Percentiles rank a stretch among this genome's conserved stretches.
Conservation (phyloP, 1,140 invertebrate species). For the Aphaenogaster rudis region DNA sequence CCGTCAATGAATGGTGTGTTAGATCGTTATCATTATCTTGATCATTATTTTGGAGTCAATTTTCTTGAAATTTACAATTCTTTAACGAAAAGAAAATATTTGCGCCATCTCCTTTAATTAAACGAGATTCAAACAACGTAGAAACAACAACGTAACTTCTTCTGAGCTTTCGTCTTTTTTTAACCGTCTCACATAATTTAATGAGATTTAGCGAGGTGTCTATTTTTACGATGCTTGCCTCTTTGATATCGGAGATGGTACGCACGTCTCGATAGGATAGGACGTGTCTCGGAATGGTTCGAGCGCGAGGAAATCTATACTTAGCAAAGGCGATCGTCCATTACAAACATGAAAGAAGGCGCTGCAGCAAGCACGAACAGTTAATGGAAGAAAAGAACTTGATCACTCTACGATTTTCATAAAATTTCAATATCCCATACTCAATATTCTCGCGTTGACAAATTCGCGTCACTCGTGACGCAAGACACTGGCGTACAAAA, state of each 20-base stretch:
- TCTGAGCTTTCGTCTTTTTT: not conserved
- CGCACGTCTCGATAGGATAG: conserved; percentile 61
- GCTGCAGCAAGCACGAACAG: not conserved
- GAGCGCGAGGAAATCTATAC: conserved; percentile 78
- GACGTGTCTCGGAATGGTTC: conserved; percentile 80
- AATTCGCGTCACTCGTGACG: not conserved
- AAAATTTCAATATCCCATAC: not conserved
- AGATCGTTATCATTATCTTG: not conserved
- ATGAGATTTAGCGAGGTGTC: conserved; percentile 66
- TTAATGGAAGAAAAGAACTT: not conserved
- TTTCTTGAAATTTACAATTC: not conserved
- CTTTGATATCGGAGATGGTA: conserved; percentile 77
- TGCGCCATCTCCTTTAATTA: not conserved
- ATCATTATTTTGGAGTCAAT: not conserved
- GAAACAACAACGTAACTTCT: not conserved
- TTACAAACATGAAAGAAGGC: conserved; percentile 78
- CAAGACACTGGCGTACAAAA: not conserved
- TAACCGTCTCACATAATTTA: conserved; percentile 29
- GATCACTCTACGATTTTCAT: not conserved
- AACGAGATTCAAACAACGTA: not conserved
- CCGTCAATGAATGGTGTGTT: not conserved
- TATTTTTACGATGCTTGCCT: conserved; percentile 72
- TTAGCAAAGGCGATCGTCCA: conserved; percentile 77
- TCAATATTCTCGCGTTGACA: not conserved
- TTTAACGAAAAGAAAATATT: not conserved